Evolutionary conservation across 2,888 invertebrate genomes (phyloP).

Genomic region (Homarus gammarus): DNA sequence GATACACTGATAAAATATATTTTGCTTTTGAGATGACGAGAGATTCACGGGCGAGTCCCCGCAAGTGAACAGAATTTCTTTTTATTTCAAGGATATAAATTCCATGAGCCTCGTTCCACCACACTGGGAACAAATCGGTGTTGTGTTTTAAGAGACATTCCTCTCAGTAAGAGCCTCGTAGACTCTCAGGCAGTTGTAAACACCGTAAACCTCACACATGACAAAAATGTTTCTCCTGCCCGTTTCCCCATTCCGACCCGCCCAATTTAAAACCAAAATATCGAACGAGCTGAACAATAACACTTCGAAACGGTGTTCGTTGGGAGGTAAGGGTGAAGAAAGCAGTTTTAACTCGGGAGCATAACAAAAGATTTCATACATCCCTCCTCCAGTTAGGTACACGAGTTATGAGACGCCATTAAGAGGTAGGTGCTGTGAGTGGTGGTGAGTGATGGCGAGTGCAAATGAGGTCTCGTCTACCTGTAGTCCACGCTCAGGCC

Average conservation of each 20-base stretch:
- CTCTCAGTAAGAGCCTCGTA: background rate
- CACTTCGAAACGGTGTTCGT: background rate
- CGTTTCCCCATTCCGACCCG: background rate
- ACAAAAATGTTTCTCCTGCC: background rate
- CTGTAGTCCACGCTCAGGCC: background rate
- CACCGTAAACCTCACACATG: background rate
- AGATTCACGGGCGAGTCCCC: too few relatives aligned
- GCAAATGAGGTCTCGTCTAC: slow-evolving; percentile 4
- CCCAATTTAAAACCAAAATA: background rate
- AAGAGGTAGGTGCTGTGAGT: background rate
- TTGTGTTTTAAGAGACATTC: background rate
- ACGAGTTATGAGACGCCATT: slow-evolving; percentile 6
- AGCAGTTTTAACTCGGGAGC: background rate
- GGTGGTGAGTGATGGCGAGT: background rate
- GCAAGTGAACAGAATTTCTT: background rate
- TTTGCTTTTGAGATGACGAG: too few relatives aligned
- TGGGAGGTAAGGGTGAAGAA: background rate
- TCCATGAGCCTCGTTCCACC: background rate
- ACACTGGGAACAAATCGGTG: background rate
- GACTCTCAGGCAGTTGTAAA: background rate
- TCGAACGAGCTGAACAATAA: background rate
- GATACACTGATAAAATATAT: too few relatives aligned
- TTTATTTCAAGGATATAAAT: background rate
- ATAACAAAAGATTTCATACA: background rate
- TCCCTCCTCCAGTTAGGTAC: background rate